Conservation (phyloP, 2,888 invertebrate genomes). For the Machimus atricapillus region DNA sequence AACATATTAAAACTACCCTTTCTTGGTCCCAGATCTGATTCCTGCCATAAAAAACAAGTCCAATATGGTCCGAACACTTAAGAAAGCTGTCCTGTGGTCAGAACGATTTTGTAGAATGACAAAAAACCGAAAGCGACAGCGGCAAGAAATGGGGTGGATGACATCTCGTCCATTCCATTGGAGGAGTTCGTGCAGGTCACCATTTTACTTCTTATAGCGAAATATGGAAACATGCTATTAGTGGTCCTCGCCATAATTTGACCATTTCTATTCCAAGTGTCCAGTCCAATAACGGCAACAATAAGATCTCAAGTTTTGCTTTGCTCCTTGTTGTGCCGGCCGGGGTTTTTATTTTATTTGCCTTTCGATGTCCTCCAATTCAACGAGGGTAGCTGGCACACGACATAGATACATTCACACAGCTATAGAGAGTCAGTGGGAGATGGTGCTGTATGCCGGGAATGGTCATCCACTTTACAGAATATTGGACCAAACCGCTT, state of each 20-base stretch:
- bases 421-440: not conserved
- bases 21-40: not conserved
- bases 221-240: constrained; percentile 38
- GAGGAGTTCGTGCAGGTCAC: not conserved
- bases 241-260: constrained; percentile 52
- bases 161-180: constrained; percentile 26
- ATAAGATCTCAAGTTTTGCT: constrained; percentile 47
- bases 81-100: constrained; percentile 39
- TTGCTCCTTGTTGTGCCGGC: constrained; percentile 36
- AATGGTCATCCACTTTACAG: constrained; percentile 28
- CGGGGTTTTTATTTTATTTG: constrained; percentile 38
- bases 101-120: constrained; percentile 38
- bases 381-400: constrained; percentile 27
- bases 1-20: constrained; percentile 14
- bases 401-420: constrained; percentile 17
- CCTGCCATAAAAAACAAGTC: constrained; percentile 31
- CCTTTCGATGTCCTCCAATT: constrained; percentile 41
- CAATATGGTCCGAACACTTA: constrained; percentile 38
- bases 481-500: constrained; percentile 43
- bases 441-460: not conserved
- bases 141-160: constrained; percentile 37
- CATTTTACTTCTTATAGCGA: constrained; percentile 35
- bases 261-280: constrained; percentile 54
- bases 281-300: constrained; percentile 53
- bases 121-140: constrained; percentile 39